A percentile compares a stretch with the other conserved stretches of the same genome.
Conservation (phyloP, 2,797 vertebrate genomes). For the Lagorchestes hirsutus region DNA sequence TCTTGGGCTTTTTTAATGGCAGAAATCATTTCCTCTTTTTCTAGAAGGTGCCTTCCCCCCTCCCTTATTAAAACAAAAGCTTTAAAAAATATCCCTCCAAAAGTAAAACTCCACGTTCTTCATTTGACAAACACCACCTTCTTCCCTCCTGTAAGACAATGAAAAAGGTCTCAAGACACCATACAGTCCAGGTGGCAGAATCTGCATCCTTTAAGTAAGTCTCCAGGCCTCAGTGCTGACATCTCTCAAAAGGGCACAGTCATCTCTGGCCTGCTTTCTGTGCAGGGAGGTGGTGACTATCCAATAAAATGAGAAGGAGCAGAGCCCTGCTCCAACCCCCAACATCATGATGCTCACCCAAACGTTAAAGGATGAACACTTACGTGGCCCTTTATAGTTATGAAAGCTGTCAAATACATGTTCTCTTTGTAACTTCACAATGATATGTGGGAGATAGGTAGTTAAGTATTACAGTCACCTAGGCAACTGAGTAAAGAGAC, state of each 20-base stretch:
- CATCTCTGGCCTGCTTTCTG: neutral
- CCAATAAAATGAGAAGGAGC: neutral
- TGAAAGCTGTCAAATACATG: neutral
- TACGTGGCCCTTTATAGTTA: neutral
- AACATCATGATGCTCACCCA: neutral
- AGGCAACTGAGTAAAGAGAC: neutral
- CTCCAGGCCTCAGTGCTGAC: neutral
- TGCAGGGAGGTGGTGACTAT: neutral
- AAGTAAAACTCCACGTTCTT: neutral
- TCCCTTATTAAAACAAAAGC: neutral
- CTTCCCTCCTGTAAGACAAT: neutral
- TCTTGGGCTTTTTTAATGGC: neutral
- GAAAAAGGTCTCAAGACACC: neutral
- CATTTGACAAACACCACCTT: neutral
- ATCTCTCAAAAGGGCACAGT: neutral
- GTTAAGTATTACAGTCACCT: neutral
- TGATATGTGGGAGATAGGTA: neutral
- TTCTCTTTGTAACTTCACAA: neutral
- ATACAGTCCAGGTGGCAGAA: neutral
- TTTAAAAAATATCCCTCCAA: neutral
- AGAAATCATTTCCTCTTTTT: neutral
- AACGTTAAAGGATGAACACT: neutral
- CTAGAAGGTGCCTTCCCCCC: neutral
- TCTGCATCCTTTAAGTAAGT: neutral
- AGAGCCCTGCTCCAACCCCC: neutral